A percentile compares a stretch with the other conserved stretches of the same genome.
These are phyloP conservation scores for Laticauda colubrina DNA, from an alignment of 2,113 vertebrate species.

Conservation along the genomic window DNA sequence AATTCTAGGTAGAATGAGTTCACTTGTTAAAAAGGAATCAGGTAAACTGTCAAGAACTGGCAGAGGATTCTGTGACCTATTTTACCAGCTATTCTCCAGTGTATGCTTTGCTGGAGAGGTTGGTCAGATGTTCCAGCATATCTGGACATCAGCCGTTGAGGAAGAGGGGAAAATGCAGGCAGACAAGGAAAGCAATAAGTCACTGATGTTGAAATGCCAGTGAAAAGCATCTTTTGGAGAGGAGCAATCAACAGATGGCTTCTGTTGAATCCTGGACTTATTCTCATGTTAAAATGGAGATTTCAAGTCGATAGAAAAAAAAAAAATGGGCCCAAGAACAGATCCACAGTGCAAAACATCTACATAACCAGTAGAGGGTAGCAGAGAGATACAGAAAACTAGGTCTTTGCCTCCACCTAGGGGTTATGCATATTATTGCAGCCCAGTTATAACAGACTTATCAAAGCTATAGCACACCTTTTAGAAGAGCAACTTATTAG, in stretches of 20 bases:
- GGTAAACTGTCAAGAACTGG: background rate
- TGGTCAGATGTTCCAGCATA: background rate
- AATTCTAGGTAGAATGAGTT: slow-evolving; percentile 2
- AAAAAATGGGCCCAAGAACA: background rate
- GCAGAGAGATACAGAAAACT: background rate
- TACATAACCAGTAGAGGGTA: background rate
- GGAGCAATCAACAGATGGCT: background rate
- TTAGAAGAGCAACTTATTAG: background rate
- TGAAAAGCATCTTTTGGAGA: background rate
- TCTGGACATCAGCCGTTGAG: background rate
- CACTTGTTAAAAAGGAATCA: background rate
- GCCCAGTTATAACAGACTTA: background rate
- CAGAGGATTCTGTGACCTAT: background rate
- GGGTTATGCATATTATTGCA: background rate
- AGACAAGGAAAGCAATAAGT: background rate
- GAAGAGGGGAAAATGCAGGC: background rate
- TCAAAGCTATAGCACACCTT: background rate
- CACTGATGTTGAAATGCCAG: background rate
- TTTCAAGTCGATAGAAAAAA: background rate
- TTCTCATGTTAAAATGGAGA: background rate
- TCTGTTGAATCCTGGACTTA: background rate
- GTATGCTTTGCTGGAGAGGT: background rate
- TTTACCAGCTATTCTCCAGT: background rate
- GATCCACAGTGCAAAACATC: background rate
- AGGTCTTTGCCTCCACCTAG: background rate